phyloP scores from a whole-genome alignment of 2,113 vertebrate species.

The Nicator chloris region DNA sequence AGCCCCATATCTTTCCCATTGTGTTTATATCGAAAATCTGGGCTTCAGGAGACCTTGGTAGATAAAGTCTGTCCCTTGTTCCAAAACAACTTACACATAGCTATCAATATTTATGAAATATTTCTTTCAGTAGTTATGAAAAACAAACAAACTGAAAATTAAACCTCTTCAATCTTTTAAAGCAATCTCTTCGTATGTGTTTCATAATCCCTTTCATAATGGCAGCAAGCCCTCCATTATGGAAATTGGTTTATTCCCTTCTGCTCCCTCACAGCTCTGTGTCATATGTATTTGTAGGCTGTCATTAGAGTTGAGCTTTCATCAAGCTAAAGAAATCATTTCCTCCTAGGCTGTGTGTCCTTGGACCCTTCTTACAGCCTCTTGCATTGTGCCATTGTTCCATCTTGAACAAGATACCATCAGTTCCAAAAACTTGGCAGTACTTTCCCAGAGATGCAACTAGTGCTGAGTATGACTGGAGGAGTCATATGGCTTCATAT shows the following conservation, averaged over 20 bases:
- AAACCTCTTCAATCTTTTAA: background rate
- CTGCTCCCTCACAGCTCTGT: background rate
- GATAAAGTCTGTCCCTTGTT: background rate
- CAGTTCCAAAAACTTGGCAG: background rate
- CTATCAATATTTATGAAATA: background rate
- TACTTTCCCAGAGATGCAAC: background rate
- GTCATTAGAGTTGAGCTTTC: background rate
- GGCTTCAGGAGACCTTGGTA: background rate
- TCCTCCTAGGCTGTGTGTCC: background rate
- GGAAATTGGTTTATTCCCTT: background rate
- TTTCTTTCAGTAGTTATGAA: background rate
- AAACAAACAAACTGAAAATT: background rate
- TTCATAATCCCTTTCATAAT: background rate
- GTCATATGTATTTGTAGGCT: background rate
- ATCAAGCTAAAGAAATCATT: background rate
- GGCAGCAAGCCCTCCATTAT: background rate
- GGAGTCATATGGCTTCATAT: background rate
- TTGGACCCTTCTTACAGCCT: background rate
- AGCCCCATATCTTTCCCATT: background rate
- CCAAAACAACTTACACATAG: background rate
- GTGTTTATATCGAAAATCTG: background rate
- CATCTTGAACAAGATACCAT: background rate
- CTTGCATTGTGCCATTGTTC: background rate
- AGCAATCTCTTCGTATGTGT: background rate
- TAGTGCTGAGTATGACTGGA: background rate